A percentile compares a stretch with the other conserved stretches of the same genome.
Evolutionary conservation across 2,797 vertebrate species (phyloP).

Genomic region (Phrynocephalus forsythii): DNA sequence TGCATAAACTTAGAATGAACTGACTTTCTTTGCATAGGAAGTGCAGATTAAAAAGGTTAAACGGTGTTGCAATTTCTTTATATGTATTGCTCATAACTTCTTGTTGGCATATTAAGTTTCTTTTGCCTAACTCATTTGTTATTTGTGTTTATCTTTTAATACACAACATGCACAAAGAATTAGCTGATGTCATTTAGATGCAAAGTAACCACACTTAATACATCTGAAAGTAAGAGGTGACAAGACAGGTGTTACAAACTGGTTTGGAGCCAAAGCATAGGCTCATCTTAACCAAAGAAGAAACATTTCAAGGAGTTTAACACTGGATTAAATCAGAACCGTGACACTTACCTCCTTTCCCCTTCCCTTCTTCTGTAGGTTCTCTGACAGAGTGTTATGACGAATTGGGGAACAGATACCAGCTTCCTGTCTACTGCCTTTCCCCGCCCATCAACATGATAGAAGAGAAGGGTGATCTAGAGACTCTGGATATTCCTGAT

Average conservation of each 20-base stretch:
- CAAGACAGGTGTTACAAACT: background rate
- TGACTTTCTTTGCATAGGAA: background rate
- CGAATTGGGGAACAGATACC: conserved; percentile 98
- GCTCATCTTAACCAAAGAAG: background rate
- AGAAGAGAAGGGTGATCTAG: conserved; percentile 92
- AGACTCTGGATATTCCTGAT: conserved; percentile 89
- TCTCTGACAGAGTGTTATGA: conserved; percentile 97
- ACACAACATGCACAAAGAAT: background rate
- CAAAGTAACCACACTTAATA: background rate
- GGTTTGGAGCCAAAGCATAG: background rate
- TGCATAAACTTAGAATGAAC: background rate
- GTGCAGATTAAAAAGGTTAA: background rate
- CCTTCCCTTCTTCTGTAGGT: conserved; percentile 77
- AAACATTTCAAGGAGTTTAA: fast-evolving
- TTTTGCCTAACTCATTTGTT: too few relatives aligned
- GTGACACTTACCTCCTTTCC: background rate
- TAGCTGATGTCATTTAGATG: background rate
- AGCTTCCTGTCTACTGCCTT: conserved; percentile 97
- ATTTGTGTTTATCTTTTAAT: too few relatives aligned
- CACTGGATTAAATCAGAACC: background rate
- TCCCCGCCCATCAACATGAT: conserved; percentile 98
- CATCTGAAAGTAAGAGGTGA: background rate
- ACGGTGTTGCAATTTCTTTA: background rate
- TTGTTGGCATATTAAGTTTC: background rate
- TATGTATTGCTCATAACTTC: background rate